phyloP scores from a whole-genome alignment of 2,797 vertebrate species.

The Galago senegalensis region DNA sequence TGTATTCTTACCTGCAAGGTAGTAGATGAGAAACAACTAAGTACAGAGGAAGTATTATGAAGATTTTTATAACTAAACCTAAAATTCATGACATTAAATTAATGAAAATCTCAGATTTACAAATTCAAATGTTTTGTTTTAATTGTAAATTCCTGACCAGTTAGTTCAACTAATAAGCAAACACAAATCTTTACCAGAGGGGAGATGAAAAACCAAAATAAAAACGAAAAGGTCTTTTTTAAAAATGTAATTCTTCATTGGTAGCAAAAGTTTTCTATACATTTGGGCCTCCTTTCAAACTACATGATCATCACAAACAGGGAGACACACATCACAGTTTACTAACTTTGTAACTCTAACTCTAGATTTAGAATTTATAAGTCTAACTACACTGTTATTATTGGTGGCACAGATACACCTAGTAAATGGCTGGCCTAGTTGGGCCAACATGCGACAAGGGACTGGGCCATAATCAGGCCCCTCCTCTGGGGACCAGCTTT shows the following conservation, averaged over 20 bases:
- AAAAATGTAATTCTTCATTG: background rate
- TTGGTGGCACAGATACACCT: background rate
- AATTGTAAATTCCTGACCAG: constrained; percentile 7
- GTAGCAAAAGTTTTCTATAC: background rate
- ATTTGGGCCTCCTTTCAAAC: background rate
- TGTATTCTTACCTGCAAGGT: background rate
- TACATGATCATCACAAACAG: background rate
- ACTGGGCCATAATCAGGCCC: fast-evolving
- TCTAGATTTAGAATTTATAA: background rate
- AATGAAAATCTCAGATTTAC: constrained; percentile 34
- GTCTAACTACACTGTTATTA: background rate
- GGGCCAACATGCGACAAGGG: background rate
- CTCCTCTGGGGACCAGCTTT: background rate
- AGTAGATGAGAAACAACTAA: background rate
- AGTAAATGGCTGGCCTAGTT: background rate
- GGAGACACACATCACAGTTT: background rate
- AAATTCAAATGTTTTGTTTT: constrained; percentile 54
- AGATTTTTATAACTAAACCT: background rate
- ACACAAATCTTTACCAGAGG: background rate
- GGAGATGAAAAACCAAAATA: background rate
- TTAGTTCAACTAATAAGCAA: constrained; percentile 6
- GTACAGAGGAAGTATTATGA: background rate
- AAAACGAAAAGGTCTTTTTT: background rate
- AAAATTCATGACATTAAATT: constrained; percentile 16
- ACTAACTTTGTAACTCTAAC: background rate